Conservation (phyloP, 1,140 invertebrate species). For the Drosophila kanapiae region DNA sequence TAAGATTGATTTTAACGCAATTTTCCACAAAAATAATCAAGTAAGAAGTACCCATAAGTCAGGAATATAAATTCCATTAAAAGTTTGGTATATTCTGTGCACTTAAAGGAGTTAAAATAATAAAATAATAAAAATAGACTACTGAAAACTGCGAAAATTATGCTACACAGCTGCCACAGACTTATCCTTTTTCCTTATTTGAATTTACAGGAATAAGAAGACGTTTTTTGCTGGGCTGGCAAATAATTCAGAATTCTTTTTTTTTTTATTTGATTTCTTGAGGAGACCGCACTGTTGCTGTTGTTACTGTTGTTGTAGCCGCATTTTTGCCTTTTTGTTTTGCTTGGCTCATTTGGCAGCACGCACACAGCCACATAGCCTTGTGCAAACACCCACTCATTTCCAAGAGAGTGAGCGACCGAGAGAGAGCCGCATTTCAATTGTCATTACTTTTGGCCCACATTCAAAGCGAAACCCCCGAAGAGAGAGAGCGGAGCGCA, state of each 20-base stretch:
- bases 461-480: slow-evolving; percentile 55
- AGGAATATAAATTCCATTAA: background rate
- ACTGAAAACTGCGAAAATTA: slow-evolving; percentile 42
- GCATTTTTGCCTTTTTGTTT: slow-evolving; percentile 82
- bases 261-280: slow-evolving; percentile 16
- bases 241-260: slow-evolving; percentile 31
- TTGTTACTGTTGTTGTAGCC: slow-evolving; percentile 38
- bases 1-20: too few relatives aligned
- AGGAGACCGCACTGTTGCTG: slow-evolving; percentile 42
- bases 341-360: slow-evolving; percentile 76
- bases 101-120: slow-evolving; percentile 24
- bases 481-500: slow-evolving; percentile 11
- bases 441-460: slow-evolving; percentile 82
- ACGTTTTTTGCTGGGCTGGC: slow-evolving; percentile 44
- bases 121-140: slow-evolving; percentile 23
- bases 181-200: background rate
- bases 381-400: slow-evolving; percentile 25
- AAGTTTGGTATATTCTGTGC: background rate
- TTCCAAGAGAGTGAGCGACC: slow-evolving; percentile 12
- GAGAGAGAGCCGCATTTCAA: slow-evolving; percentile 67
- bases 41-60: too few relatives aligned
- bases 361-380: slow-evolving; percentile 19
- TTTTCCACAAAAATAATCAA: too few relatives aligned
- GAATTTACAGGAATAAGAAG: background rate
- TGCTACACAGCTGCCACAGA: slow-evolving; percentile 24